Evolutionary conservation across 1,140 invertebrate species (phyloP).

Genomic region (Drosophila nebulosa): DNA sequence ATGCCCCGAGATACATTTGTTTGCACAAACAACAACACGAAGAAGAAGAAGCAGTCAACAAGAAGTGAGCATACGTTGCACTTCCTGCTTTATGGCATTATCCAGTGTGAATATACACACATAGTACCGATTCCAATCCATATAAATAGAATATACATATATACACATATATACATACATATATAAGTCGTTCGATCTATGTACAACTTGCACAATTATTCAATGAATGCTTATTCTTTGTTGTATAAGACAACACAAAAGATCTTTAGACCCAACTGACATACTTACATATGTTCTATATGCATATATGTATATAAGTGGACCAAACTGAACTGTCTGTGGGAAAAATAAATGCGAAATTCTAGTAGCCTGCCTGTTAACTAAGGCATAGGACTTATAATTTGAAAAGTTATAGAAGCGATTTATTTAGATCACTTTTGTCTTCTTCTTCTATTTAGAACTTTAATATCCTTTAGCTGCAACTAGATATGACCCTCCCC

Average conservation of each 20-base stretch:
- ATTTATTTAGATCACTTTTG: too few relatives aligned
- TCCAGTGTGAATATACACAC: neutral
- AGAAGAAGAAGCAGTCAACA: conserved; percentile 16
- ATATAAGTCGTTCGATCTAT: conserved; percentile 12
- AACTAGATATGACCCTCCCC: too few relatives aligned
- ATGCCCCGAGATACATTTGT: conserved; percentile 52
- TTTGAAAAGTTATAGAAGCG: too few relatives aligned
- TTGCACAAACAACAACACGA: conserved; percentile 46
- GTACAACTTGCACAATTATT: conserved; percentile 23
- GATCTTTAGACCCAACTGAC: neutral
- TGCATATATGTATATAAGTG: neutral
- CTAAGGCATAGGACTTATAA: too few relatives aligned
- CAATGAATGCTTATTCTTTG: conserved; percentile 43
- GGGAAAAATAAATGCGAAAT: too few relatives aligned
- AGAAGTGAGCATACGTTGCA: conserved; percentile 63
- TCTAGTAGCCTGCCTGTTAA: too few relatives aligned
- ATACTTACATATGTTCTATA: neutral
- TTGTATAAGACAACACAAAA: neutral
- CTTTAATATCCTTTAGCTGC: too few relatives aligned
- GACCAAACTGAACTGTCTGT: neutral
- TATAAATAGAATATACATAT: conserved; percentile 16
- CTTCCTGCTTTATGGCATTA: conserved; percentile 52
- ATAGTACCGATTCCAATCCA: neutral
- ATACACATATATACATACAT: conserved; percentile 4
- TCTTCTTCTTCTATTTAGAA: too few relatives aligned